Evolutionary conservation across 2,113 vertebrate species (phyloP).

Genomic region (Dasypus novemcinctus): DNA sequence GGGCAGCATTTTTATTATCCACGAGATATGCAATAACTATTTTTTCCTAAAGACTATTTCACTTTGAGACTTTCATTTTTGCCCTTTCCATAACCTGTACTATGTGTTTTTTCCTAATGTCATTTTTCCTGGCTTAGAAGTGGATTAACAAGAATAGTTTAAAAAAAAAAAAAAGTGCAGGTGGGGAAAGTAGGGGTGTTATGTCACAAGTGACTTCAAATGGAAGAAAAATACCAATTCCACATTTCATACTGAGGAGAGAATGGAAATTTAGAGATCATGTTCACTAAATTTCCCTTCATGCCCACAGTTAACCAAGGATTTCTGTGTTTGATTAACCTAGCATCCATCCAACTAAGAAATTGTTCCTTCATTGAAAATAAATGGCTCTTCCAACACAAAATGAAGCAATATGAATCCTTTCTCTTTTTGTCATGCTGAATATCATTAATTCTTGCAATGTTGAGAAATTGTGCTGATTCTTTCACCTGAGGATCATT

Average conservation of each 20-base stretch:
- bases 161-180: neutral
- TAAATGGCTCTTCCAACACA: constrained; percentile 7
- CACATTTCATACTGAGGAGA: constrained; percentile 55
- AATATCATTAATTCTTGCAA: neutral
- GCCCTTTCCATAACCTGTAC: constrained; percentile 46
- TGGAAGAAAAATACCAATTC: constrained; percentile 69
- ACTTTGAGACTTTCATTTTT: constrained; percentile 55
- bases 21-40: constrained; percentile 11
- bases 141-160: constrained; percentile 60
- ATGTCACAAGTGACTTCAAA: constrained; percentile 64
- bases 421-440: neutral
- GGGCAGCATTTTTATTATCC: neutral
- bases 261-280: constrained; percentile 67
- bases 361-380: constrained; percentile 36
- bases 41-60: constrained; percentile 25
- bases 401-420: neutral
- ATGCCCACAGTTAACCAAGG: constrained; percentile 5
- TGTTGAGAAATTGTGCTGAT: neutral
- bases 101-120: constrained; percentile 60
- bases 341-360: neutral
- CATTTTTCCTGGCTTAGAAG: constrained; percentile 68
- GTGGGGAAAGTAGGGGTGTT: constrained; percentile 44
- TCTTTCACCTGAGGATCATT: neutral
- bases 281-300: constrained; percentile 33
- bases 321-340: constrained; percentile 50